Evolutionary conservation across 2,888 invertebrate species (phyloP).

Genomic region (Argynnis bischoffii): DNA sequence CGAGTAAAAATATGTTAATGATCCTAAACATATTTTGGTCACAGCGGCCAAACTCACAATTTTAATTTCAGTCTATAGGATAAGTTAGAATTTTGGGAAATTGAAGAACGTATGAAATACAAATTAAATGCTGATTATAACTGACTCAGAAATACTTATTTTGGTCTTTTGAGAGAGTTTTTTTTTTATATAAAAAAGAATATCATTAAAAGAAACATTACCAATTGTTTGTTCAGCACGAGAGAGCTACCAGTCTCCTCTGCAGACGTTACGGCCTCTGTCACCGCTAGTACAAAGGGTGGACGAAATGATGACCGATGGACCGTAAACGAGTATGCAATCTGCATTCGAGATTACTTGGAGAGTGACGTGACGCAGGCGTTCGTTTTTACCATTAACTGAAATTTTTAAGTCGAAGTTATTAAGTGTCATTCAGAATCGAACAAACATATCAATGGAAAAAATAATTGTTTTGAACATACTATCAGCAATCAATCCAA

Average conservation of each 20-base stretch:
- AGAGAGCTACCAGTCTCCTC: conserved; percentile 64
- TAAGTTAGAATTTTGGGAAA: too few species aligned
- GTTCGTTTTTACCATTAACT: conserved; percentile 50
- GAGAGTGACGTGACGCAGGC: conserved; percentile 68
- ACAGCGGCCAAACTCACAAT: not conserved
- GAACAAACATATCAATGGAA: not conserved
- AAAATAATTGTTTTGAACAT: not conserved
- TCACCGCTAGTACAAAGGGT: conserved; percentile 60
- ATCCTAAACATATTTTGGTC: not conserved
- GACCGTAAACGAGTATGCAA: conserved; percentile 54
- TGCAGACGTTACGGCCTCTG: conserved; percentile 59
- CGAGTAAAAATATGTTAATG: not conserved
- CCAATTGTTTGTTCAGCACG: conserved; percentile 12
- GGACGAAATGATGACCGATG: conserved; percentile 43
- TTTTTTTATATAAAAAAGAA: not conserved
- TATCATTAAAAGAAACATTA: too few species aligned
- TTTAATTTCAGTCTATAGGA: too few species aligned
- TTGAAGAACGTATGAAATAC: too few species aligned
- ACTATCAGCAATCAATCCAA: conserved; percentile 48
- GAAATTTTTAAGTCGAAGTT: conserved; percentile 10
- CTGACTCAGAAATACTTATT: too few species aligned
- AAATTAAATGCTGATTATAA: too few species aligned
- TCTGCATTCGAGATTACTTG: conserved; percentile 60
- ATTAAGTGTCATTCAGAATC: not conserved
- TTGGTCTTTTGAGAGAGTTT: not conserved